Conservation (phyloP, 2,797 vertebrate genomes). For the Catamblyrhynchus diadema region DNA sequence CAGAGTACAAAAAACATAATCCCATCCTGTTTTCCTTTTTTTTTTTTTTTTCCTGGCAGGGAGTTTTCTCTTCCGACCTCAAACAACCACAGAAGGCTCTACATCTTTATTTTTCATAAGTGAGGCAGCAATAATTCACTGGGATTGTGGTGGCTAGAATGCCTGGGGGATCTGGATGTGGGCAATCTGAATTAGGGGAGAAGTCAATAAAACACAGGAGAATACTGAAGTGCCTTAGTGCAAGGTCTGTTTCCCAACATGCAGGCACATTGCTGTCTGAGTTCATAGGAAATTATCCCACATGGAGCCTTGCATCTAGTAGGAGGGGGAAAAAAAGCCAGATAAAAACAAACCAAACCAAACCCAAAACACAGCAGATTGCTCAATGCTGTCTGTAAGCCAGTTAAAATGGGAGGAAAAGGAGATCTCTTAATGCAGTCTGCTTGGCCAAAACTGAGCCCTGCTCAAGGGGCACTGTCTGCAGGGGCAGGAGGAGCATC, state of each 20-base stretch:
- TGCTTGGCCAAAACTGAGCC: neutral
- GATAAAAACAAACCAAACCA: neutral
- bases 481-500: neutral
- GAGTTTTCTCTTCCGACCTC: neutral
- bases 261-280: neutral
- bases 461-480: accelerated
- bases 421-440: neutral
- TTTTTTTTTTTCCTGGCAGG: neutral
- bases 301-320: neutral
- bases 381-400: neutral
- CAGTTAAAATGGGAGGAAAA: neutral
- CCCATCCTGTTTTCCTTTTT: neutral
- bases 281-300: neutral
- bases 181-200: neutral
- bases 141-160: neutral
- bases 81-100: neutral
- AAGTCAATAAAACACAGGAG: constrained; percentile 2
- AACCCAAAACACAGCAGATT: constrained; percentile 10
- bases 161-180: neutral
- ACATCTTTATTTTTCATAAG: neutral
- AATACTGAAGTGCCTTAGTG: neutral
- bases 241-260: neutral
- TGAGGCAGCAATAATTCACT: neutral
- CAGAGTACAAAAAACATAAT: neutral
- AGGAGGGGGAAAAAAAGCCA: accelerated